Base-by-base conservation (phyloP, 2,888 invertebrate genomes). In the Halictus ligatus region DNA sequence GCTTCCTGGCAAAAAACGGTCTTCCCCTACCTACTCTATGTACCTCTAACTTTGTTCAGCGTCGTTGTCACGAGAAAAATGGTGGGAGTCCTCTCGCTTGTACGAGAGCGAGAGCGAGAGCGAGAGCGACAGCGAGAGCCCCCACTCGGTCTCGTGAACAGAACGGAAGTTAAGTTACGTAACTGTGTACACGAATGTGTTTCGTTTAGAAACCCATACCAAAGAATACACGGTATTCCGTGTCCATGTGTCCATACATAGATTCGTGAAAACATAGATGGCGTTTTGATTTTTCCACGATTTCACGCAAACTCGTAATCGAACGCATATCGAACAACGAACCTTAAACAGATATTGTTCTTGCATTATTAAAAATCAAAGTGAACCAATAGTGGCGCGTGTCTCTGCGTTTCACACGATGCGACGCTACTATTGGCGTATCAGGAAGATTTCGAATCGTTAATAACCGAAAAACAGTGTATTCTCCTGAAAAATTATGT, bases 191-290 rank as follows among this genome's bases (percentile, higher is more conserved):
- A 8, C 25, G 64, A 83, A 29, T 18, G 40, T 29, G 12, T 69
- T 58, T 40, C n/a, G 12, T 69, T 58, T 40, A n/a, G 15, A 69
- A 21, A 58, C 75, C 35, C 72, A 83, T 54, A 21, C 21, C 54
- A 54, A 8, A 21, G 21, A 54, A 54, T 54, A 21, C 21, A 21
- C 54, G 7, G 2, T 54, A 54, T 54, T 54, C 1, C 8, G 54
- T 21, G 54, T 21, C 54, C 60, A 46, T 64, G 15, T 25, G n/a
- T n/a, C n/a, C n/a, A n/a, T 35, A 54, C 5, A 15, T 60, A 60
- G 58, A n/a, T n/a, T 25, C n/a, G 21, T 64, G 7, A 29, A n/a
- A 21, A 75, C n/a, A 35, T 78, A 81, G 64, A 81, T 54, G 54
- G 43, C 67, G 40, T 40, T 40, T 21, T 40, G 40, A 67, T 4